Percentiles rank a stretch among this genome's conserved stretches.
phyloP scores from a whole-genome alignment of 2,888 invertebrate genomes.

The Pelosia muscerda region DNA sequence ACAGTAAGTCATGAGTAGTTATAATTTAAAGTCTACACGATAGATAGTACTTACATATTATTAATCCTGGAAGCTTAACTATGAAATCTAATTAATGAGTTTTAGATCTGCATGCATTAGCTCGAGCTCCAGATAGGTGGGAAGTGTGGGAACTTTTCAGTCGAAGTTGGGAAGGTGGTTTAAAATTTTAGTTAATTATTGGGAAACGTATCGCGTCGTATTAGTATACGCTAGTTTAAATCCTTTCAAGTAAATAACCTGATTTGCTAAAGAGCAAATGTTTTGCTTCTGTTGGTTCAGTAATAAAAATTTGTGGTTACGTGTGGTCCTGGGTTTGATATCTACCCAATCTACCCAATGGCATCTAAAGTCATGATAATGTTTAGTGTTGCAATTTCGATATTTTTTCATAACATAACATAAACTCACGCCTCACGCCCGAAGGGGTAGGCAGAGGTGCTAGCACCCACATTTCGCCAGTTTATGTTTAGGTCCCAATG shows the following conservation, averaged over 20 bases:
- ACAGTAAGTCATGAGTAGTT: too few species aligned
- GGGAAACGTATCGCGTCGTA: not conserved
- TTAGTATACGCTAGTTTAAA: not conserved
- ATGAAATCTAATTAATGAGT: constrained; percentile 19
- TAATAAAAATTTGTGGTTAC: not conserved
- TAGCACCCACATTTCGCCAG: too few species aligned
- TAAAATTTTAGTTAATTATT: constrained; percentile 3
- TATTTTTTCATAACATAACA: too few species aligned
- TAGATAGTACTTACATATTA: not conserved
- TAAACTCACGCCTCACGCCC: too few species aligned
- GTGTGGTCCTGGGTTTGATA: not conserved
- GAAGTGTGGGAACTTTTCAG: not conserved
- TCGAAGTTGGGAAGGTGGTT: constrained; percentile 6
- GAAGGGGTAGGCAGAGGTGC: too few species aligned
- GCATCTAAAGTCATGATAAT: too few species aligned
- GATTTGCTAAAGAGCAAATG: not conserved
- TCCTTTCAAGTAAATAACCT: not conserved
- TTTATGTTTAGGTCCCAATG: too few species aligned
- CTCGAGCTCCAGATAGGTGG: constrained; percentile 5
- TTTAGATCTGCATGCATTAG: constrained; percentile 21
- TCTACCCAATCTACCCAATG: too few species aligned
- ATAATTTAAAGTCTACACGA: too few species aligned
- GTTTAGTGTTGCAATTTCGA: too few species aligned
- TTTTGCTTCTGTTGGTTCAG: too few species aligned
- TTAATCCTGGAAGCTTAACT: constrained; percentile 7